These are phyloP conservation scores for Portevinia maculata DNA, from an alignment of 2,888 invertebrate genomes.

Conservation along the genomic window DNA sequence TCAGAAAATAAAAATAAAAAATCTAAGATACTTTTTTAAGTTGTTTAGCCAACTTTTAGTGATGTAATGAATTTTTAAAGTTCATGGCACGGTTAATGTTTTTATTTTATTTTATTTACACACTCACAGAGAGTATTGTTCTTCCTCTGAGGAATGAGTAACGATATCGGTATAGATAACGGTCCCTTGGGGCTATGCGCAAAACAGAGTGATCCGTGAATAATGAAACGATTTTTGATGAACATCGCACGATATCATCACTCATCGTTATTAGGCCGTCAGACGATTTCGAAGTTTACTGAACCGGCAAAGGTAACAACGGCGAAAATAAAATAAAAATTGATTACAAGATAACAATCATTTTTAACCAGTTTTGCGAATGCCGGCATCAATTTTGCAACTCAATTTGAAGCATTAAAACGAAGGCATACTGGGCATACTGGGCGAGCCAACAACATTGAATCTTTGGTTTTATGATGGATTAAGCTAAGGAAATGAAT, in stretches of 20 bases:
- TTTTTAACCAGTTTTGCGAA: conserved; percentile 49
- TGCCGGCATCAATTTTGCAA: conserved; percentile 8
- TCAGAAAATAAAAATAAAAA: conserved; percentile 13
- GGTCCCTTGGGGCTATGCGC: conserved; percentile 18
- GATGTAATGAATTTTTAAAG: conserved; percentile 35
- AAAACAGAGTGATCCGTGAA: conserved; percentile 26
- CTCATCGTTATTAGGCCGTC: conserved; percentile 18
- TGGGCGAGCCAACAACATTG: no score
- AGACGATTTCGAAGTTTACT: conserved; percentile 34
- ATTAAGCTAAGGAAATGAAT: conserved; percentile 24
- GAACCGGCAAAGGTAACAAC: not conserved
- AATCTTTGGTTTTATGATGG: conserved; percentile 35
- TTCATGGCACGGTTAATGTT: conserved; percentile 34
- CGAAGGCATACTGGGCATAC: not conserved
- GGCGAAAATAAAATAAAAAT: conserved; percentile 6
- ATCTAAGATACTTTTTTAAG: conserved; percentile 1
- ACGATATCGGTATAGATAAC: not conserved
- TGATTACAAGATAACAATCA: conserved; percentile 37
- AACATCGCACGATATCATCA: conserved; percentile 41
- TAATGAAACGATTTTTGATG: conserved; percentile 49
- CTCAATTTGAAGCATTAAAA: conserved; percentile 20
- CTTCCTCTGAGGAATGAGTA: not conserved
- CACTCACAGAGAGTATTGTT: not conserved
- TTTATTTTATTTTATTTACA: not conserved
- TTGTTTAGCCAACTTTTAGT: not conserved